phyloP scores from a whole-genome alignment of 2,888 invertebrate genomes.

The Tinea trinotella region DNA sequence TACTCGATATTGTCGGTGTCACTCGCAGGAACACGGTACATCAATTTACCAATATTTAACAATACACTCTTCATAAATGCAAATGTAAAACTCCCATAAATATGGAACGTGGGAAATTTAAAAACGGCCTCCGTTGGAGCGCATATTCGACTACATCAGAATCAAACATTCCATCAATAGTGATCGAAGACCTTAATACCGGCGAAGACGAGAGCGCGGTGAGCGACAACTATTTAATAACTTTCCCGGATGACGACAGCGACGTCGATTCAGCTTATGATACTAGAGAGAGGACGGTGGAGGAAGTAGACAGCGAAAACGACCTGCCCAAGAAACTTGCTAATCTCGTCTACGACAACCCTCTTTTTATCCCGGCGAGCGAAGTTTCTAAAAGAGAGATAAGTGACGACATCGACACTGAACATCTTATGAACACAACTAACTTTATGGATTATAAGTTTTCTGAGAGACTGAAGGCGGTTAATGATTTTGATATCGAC shows the following conservation, averaged over 20 bases:
- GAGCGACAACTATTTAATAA: slow-evolving; percentile 47
- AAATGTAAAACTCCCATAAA: slow-evolving; percentile 6
- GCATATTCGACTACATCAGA: slow-evolving; percentile 36
- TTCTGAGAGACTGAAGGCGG: slow-evolving; percentile 40
- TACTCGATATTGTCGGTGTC: slow-evolving; percentile 1
- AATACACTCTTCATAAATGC: background rate
- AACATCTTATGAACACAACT: slow-evolving; percentile 50
- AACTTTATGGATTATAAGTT: slow-evolving; percentile 57
- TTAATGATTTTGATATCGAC: slow-evolving; percentile 63
- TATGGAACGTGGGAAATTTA: slow-evolving; percentile 54
- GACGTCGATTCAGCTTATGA: slow-evolving; percentile 35
- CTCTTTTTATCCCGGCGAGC: slow-evolving; percentile 46
- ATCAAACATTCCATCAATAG: slow-evolving; percentile 33
- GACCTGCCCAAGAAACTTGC: slow-evolving; percentile 32
- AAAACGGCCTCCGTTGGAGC: slow-evolving; percentile 44
- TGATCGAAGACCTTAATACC: slow-evolving; percentile 32
- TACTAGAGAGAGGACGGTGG: slow-evolving; percentile 24
- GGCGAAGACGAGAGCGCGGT: slow-evolving; percentile 33
- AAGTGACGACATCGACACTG: slow-evolving; percentile 31
- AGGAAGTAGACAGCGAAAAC: slow-evolving; percentile 24
- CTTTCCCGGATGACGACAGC: slow-evolving; percentile 43
- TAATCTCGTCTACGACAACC: slow-evolving; percentile 50
- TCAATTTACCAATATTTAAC: background rate
- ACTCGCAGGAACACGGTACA: background rate
- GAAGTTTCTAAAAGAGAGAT: slow-evolving; percentile 52